A percentile compares a stretch with the other conserved stretches of the same genome.
Evolutionary conservation across 2,113 vertebrate genomes (phyloP).

Genomic region (Xiphophorus maculatus): DNA sequence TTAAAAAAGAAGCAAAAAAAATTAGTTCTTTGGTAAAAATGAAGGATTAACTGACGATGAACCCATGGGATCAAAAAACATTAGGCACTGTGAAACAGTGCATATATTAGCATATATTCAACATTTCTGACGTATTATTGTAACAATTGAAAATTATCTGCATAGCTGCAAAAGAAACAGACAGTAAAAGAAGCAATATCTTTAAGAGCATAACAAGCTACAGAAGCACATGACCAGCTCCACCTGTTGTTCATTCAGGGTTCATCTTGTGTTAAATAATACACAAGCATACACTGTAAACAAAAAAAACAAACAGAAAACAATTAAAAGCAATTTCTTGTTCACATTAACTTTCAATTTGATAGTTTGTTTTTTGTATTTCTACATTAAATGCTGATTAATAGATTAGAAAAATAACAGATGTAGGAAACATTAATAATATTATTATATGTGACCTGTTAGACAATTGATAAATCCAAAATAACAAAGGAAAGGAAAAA

Average conservation of each 20-base stretch:
- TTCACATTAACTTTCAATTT: no score
- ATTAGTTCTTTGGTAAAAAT: constrained; percentile 56
- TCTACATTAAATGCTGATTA: no score
- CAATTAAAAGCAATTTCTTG: no score
- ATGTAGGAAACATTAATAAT: no score
- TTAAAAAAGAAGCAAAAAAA: constrained; percentile 55
- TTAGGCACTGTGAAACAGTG: constrained; percentile 33
- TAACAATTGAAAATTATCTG: constrained; percentile 35
- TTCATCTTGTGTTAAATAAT: not conserved
- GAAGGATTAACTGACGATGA: constrained; percentile 51
- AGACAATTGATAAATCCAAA: no score
- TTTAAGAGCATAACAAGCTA: constrained; percentile 26
- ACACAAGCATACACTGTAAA: no score
- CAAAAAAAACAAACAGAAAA: no score
- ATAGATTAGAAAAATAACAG: no score
- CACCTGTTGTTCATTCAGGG: constrained; percentile 18
- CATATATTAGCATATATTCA: constrained; percentile 27
- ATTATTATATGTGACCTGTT: no score
- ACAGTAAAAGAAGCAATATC: constrained; percentile 44
- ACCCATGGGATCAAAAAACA: constrained; percentile 51
- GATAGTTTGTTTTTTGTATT: no score
- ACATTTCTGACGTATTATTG: constrained; percentile 32
- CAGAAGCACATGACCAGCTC: constrained; percentile 48
- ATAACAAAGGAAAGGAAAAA: no score
- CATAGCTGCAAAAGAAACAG: constrained; percentile 21